These are phyloP conservation scores for Drosophila paulistorum DNA, from an alignment of 1,140 invertebrate species.

Conservation along the genomic window DNA sequence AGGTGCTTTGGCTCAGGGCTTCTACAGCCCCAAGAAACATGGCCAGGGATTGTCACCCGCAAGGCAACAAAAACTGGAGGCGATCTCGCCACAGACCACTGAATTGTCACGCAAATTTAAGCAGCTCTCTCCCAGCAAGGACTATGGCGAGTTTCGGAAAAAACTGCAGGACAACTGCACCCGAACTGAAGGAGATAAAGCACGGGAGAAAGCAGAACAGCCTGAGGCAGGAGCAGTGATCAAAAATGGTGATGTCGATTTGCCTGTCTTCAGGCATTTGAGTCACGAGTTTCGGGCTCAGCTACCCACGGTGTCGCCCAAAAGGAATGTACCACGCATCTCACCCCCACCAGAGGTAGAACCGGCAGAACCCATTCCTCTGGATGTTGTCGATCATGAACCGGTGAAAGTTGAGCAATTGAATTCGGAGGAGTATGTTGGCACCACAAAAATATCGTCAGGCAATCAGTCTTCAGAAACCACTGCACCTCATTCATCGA, in stretches of 20 bases:
- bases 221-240: constrained; percentile 16
- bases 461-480: neutral
- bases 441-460: constrained; percentile 29
- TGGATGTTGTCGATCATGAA: constrained; percentile 65
- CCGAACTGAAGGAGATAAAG: constrained; percentile 42
- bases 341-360: constrained; percentile 47
- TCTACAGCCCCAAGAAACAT: constrained; percentile 87
- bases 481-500: neutral
- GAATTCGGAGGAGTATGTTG: constrained; percentile 33
- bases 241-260: constrained; percentile 57
- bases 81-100: constrained; percentile 30
- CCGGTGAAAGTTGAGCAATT: constrained; percentile 12
- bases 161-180: constrained; percentile 83
- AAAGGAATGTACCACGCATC: constrained; percentile 79
- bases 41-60: constrained; percentile 19
- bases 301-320: constrained; percentile 88
- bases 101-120: constrained; percentile 77
- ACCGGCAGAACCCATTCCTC: neutral
- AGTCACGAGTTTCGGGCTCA: constrained; percentile 93
- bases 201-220: neutral
- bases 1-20: constrained; percentile 91
- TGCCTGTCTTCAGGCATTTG: constrained; percentile 91
- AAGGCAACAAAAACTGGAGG: constrained; percentile 33
- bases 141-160: constrained; percentile 83
- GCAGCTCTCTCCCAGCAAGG: constrained; percentile 76